These are phyloP conservation scores for Helicoverpa zea DNA, from an alignment of 1,140 invertebrate species.

Conservation along the genomic window DNA sequence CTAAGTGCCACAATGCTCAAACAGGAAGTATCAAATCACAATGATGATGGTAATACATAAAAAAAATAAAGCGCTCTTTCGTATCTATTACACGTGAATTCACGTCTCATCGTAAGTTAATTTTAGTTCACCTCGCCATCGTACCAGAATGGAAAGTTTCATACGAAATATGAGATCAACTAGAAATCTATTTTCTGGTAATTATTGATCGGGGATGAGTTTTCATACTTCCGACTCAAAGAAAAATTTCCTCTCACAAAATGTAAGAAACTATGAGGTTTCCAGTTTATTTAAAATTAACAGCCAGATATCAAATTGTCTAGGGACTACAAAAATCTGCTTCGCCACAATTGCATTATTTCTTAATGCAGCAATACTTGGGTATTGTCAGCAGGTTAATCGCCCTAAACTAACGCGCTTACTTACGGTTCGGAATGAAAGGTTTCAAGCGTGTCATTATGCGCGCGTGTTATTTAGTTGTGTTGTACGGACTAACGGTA, in stretches of 20 bases:
- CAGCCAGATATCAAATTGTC: background rate
- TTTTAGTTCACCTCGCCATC: constrained; percentile 65
- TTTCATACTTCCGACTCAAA: constrained; percentile 8
- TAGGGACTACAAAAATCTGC: background rate
- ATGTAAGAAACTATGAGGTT: too few relatives aligned
- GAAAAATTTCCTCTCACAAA: background rate
- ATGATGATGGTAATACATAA: constrained; percentile 37
- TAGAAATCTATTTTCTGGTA: constrained; percentile 31
- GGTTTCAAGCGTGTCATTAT: constrained; percentile 66
- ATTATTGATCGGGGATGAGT: constrained; percentile 17
- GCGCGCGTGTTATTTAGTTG: constrained; percentile 69
- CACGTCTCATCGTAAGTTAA: constrained; percentile 65
- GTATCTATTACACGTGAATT: constrained; percentile 57
- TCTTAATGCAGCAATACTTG: constrained; percentile 18
- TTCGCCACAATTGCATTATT: background rate
- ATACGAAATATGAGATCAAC: constrained; percentile 57
- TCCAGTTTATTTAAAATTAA: too few relatives aligned
- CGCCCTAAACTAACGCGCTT: constrained; percentile 57
- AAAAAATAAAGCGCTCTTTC: constrained; percentile 41
- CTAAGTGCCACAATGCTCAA: constrained; percentile 29
- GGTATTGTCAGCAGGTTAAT: constrained; percentile 60
- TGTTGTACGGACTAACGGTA: constrained; percentile 74
- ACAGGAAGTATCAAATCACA: constrained; percentile 34
- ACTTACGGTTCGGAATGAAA: constrained; percentile 58
- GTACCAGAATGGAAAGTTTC: constrained; percentile 66